Evolutionary conservation across 53 echinoderm and acorn worm genomes (phyloP), one percentile per base, ranked within the genome.

Genomic region (Henricia sp.): DNA sequence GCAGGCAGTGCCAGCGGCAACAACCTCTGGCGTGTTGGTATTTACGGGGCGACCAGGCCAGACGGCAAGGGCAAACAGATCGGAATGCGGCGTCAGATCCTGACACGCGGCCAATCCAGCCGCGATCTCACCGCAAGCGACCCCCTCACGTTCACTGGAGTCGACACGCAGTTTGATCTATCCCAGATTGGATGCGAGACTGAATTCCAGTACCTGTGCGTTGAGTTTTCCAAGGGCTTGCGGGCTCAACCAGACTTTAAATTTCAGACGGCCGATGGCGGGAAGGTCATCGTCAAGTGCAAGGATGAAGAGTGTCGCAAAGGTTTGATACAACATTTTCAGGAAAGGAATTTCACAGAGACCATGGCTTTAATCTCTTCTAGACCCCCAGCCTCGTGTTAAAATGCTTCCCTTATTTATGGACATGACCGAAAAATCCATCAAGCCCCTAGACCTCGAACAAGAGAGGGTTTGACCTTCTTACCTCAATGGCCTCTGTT

Each of bases 201-300:
- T 1, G 93, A 87, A 30, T 91, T 84, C 85, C 85, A 76, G 59
- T 95, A 89, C 51, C 78, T 93, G 86, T 95, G 96, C 67, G 57
- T 95, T 35, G 96, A 95, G 70, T 93, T 90, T 48, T 50, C 93
- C 52, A 95, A 95, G 74, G 96, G 93, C 33, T 54, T 77, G 58
- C 82, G 89, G 23, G 93, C 96, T 20, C 34, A 34, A n/a, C 96
- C 96, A 58, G 96, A 95, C 68, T 95, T 95, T 68, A 89, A 78
- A 65, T 95, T 95, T 77, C 86, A 91, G 54, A 67, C 76, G n/a
- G 32, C 67, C 43, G 27, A 23, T 6, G 86, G 86, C 2, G 53
- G 34, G 5, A 76, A 86, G 3, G 44, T 53, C 67, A 86, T 95
- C 30, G 64, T 90, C 84, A 95, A 84, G 52, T 95, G 95, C 41